A percentile compares a stretch with the other conserved stretches of the same genome.
phyloP scores from a whole-genome alignment of 2,797 vertebrate genomes.

The Ptychadena robeensis region DNA sequence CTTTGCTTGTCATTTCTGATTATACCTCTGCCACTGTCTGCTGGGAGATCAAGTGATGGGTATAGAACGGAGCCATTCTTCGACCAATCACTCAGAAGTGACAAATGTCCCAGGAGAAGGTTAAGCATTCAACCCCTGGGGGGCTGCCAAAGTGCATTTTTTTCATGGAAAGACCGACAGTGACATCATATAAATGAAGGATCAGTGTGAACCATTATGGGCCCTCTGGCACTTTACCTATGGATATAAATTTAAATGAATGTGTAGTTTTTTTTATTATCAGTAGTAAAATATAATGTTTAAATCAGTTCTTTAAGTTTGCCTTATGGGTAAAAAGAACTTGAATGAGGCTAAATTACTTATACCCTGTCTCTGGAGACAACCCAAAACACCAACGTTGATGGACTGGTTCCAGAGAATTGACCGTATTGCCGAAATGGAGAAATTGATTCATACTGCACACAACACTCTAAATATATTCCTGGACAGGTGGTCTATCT shows the following conservation, averaged over 20 bases:
- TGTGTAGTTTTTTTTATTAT: no score
- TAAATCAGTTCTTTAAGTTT: no score
- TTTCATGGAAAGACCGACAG: not conserved
- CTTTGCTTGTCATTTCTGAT: conserved; percentile 53
- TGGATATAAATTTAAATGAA: not conserved
- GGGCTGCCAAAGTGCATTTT: conserved; percentile 15
- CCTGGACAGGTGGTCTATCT: no score
- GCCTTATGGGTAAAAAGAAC: no score
- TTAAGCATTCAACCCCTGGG: conserved; percentile 40
- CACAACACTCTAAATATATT: no score
- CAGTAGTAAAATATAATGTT: no score
- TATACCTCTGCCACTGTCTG: conserved; percentile 32
- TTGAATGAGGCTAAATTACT: no score
- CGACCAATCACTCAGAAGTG: conserved; percentile 24
- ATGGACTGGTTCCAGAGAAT: no score
- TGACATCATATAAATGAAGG: not conserved
- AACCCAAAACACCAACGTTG: no score
- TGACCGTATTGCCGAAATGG: no score
- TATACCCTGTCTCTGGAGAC: no score
- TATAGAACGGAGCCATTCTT: conserved; percentile 10
- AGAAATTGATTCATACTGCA: no score
- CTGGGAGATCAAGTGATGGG: conserved; percentile 43
- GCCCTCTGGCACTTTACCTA: not conserved
- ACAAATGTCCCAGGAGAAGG: conserved; percentile 47
- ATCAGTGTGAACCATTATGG: not conserved